A percentile compares a stretch with the other conserved stretches of the same genome.
phyloP scores from a whole-genome alignment of 1,140 invertebrate genomes.

The Caenorhabditis tropicalis region DNA sequence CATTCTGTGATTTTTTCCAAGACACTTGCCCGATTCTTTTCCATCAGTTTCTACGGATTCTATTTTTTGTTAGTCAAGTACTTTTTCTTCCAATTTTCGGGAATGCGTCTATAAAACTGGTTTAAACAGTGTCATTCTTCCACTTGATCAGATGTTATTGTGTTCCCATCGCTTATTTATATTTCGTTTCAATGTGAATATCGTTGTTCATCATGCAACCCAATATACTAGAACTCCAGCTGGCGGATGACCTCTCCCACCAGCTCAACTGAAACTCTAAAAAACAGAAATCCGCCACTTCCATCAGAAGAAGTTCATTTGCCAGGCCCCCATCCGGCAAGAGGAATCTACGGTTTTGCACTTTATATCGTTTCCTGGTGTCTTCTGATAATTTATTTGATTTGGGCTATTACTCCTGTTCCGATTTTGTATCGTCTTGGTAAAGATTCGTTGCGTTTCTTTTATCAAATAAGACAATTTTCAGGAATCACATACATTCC shows the following conservation, averaged over 20 bases:
- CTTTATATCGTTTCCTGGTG: conserved; percentile 54
- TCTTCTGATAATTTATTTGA: conserved; percentile 53
- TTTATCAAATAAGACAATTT: too few species aligned
- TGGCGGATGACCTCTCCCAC: conserved; percentile 10
- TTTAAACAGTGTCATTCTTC: too few species aligned
- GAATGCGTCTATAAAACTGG: too few species aligned
- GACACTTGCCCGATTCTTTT: neutral
- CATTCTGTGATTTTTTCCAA: neutral
- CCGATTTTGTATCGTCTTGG: conserved; percentile 51
- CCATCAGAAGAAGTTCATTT: conserved; percentile 48
- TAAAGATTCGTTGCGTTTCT: neutral
- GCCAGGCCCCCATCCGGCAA: conserved; percentile 48
- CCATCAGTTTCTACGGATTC: conserved; percentile 16
- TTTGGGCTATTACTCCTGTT: conserved; percentile 58
- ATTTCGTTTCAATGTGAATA: too few species aligned
- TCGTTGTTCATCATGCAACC: too few species aligned
- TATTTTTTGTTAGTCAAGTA: neutral
- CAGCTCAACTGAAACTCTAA: neutral
- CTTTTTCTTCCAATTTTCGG: neutral
- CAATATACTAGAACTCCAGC: neutral
- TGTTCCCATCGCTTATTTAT: neutral
- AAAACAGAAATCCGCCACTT: conserved; percentile 2
- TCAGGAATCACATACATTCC: conserved; percentile 59
- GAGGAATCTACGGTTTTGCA: conserved; percentile 61
- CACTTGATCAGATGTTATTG: neutral